Evolutionary conservation across 1,140 invertebrate species (phyloP).

Genomic region (Bombyx mori): ASM3026992v2 NC_085123.1:6221001-6221500

Average conservation of each 20-base stretch:
- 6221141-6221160: too few species aligned
- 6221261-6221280: not conserved
- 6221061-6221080: too few species aligned
- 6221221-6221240: too few species aligned
- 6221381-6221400: slow-evolving; percentile 48
- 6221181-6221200: too few species aligned
- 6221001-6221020: too few species aligned
- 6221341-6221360: slow-evolving; percentile 59
- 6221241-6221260: not conserved
- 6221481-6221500: slow-evolving; percentile 39
- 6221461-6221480: slow-evolving; percentile 46
- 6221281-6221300: slow-evolving; percentile 18
- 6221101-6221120: too few species aligned
- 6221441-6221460: slow-evolving; percentile 44
- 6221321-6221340: slow-evolving; percentile 55
- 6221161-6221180: too few species aligned
- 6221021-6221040: too few species aligned
- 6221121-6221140: too few species aligned
- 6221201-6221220: too few species aligned
- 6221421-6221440: slow-evolving; percentile 51
- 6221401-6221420: slow-evolving; percentile 46
- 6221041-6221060: too few species aligned
- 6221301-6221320: slow-evolving; percentile 58
- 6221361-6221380: slow-evolving; percentile 50
- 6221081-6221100: too few species aligned